These are phyloP conservation scores for Enteromius radiatus DNA, from an alignment of 2,797 vertebrate species.

Conservation along the genomic window DNA sequence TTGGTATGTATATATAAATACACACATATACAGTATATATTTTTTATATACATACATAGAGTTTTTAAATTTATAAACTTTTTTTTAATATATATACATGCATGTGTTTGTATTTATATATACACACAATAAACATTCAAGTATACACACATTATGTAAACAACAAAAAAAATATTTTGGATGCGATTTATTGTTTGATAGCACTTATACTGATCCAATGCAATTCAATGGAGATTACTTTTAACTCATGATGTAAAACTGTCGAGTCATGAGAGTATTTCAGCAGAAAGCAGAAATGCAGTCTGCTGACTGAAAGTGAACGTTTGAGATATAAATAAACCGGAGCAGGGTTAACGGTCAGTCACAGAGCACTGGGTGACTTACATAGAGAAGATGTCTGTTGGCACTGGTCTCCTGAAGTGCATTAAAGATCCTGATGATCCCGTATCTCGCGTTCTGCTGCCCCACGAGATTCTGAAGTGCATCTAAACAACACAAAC, in stretches of 20 bases:
- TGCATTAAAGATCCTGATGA: conserved; percentile 96
- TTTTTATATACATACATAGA: too few relatives aligned
- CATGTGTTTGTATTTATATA: too few relatives aligned
- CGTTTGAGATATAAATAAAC: not conserved
- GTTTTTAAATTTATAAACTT: too few relatives aligned
- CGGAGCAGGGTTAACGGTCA: not conserved
- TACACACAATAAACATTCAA: too few relatives aligned
- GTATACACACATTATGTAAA: too few relatives aligned
- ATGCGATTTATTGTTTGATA: too few relatives aligned
- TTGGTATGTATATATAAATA: too few relatives aligned
- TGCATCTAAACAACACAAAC: conserved; percentile 80
- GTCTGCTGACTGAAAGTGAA: not conserved
- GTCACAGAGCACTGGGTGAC: conserved; percentile 62
- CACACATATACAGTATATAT: too few relatives aligned
- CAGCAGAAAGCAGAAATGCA: not conserved
- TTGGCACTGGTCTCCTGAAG: conserved; percentile 96
- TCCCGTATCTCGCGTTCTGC: conserved; percentile 94
- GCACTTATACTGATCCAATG: too few relatives aligned
- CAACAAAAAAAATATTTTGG: too few relatives aligned
- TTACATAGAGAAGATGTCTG: conserved; percentile 97
- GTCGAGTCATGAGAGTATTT: not conserved
- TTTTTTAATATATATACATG: too few relatives aligned
- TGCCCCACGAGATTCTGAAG: conserved; percentile 97
- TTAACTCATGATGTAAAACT: not conserved
- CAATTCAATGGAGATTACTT: not conserved